Evolutionary conservation across 2,113 vertebrate species (phyloP).

Genomic region (Sinocyclocheilus rhinocerous): DNA sequence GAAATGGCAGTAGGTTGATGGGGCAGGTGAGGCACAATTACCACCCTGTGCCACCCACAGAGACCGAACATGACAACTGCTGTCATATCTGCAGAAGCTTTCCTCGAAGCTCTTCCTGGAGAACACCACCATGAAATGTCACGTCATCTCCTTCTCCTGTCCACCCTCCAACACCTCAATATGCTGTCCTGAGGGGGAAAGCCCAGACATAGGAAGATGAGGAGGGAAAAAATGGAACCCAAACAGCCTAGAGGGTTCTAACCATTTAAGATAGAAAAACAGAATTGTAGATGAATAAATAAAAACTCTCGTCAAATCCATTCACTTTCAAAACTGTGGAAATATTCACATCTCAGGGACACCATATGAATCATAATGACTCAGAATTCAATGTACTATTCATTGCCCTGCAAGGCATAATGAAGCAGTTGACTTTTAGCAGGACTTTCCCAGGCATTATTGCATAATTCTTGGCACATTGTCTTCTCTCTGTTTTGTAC

Average conservation of each 20-base stretch:
- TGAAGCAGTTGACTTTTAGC: constrained; percentile 6
- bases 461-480: constrained; percentile 5
- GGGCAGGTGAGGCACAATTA: constrained; percentile 41
- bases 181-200: constrained; percentile 14
- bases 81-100: constrained; percentile 40
- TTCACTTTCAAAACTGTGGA: not conserved
- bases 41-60: constrained; percentile 6
- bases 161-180: constrained; percentile 2
- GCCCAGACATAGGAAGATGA: not conserved
- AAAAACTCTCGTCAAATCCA: not conserved
- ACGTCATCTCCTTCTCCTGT: constrained; percentile 6
- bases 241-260: constrained; percentile 6
- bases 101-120: constrained; percentile 26
- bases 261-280: not conserved
- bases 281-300: not conserved
- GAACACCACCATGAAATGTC: constrained; percentile 46
- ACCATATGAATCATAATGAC: not conserved
- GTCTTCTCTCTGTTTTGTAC: constrained; percentile 9
- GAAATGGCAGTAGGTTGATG: constrained; percentile 22
- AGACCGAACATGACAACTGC: constrained; percentile 41
- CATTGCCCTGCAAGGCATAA: not conserved
- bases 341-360: not conserved
- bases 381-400: constrained; percentile 1
- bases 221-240: not conserved
- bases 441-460: not conserved